Percentiles rank a stretch among this genome's conserved stretches.
Conservation (phyloP, 2,113 vertebrate species). For the Oncorhynchus tshawytscha region DNA sequence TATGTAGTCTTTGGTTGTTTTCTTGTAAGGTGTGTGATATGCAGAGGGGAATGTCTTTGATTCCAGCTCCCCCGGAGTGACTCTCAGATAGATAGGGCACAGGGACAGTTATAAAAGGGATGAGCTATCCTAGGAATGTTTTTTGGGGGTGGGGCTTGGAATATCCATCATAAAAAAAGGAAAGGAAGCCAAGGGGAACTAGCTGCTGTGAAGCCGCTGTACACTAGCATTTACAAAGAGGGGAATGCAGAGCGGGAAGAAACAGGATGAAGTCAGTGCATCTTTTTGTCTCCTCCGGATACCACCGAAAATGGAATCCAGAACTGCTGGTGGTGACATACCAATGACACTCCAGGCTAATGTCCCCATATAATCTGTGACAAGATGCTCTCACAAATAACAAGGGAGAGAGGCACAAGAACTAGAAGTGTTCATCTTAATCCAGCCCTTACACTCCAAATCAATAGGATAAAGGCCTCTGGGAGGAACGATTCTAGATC, state of each 20-base stretch:
- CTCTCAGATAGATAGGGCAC: conserved; percentile 9
- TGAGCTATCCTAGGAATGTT: conserved; percentile 45
- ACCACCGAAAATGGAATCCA: conserved; percentile 15
- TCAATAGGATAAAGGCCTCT: background rate
- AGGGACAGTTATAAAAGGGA: conserved; percentile 29
- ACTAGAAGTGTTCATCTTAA: background rate
- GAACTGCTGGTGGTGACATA: background rate
- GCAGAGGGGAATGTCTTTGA: conserved; percentile 40
- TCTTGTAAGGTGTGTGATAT: conserved; percentile 51
- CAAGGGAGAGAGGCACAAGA: background rate
- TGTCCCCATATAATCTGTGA: conserved; percentile 8
- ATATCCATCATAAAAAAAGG: conserved; percentile 64
- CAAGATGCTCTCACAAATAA: background rate
- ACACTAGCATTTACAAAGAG: background rate
- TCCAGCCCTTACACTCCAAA: conserved; percentile 6
- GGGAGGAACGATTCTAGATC: background rate
- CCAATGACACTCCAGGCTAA: background rate
- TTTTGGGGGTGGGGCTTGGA: conserved; percentile 26
- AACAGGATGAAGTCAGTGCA: conserved; percentile 32
- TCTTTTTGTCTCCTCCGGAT: conserved; percentile 29
- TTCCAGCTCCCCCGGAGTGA: conserved; percentile 33
- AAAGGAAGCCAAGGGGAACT: conserved; percentile 13
- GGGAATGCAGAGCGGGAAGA: conserved; percentile 19
- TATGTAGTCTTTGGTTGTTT: conserved; percentile 29
- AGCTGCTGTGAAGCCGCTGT: conserved; percentile 17